Conservation (phyloP, 1,140 invertebrate species). For the Drosophila miranda region DNA sequence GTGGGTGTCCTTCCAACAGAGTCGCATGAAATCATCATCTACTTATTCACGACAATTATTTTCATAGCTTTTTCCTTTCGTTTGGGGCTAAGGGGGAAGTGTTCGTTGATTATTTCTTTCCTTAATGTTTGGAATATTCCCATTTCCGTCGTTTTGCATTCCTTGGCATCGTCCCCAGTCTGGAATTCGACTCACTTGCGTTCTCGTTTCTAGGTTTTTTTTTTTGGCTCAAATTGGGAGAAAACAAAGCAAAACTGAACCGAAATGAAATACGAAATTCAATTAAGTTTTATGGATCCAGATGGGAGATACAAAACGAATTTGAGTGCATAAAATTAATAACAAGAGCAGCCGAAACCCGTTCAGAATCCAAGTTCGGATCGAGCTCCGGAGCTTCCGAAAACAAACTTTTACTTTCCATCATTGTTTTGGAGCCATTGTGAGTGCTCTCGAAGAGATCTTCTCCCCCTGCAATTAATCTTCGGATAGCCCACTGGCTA, state of each 20-base stretch:
- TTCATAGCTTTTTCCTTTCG: slow-evolving; percentile 13
- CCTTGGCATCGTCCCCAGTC: slow-evolving; percentile 4
- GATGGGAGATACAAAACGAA: slow-evolving; percentile 22
- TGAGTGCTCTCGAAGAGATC: slow-evolving; percentile 51
- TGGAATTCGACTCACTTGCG: not conserved
- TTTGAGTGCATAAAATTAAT: slow-evolving; percentile 59
- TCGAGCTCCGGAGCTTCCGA: slow-evolving; percentile 5
- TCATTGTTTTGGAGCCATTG: slow-evolving; percentile 48
- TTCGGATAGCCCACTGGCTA: slow-evolving; percentile 56
- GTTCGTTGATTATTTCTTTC: too few species aligned
- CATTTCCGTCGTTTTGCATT: slow-evolving; percentile 8
- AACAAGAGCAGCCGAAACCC: slow-evolving; percentile 40
- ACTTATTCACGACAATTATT: too few species aligned
- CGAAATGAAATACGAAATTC: slow-evolving; percentile 33
- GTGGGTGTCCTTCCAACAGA: too few species aligned
- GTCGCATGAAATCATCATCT: too few species aligned
- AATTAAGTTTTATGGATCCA: slow-evolving; percentile 38
- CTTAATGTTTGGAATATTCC: not conserved
- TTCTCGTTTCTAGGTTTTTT: slow-evolving; percentile 3
- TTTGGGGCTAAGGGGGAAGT: slow-evolving; percentile 10
- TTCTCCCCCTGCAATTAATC: slow-evolving; percentile 70
- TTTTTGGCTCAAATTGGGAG: slow-evolving; percentile 12
- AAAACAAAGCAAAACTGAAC: slow-evolving; percentile 21
- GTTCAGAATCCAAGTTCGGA: slow-evolving; percentile 59
- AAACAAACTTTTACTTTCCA: slow-evolving; percentile 75